Conservation (phyloP, 2,797 vertebrate genomes). For the Malurus splendens region DNA sequence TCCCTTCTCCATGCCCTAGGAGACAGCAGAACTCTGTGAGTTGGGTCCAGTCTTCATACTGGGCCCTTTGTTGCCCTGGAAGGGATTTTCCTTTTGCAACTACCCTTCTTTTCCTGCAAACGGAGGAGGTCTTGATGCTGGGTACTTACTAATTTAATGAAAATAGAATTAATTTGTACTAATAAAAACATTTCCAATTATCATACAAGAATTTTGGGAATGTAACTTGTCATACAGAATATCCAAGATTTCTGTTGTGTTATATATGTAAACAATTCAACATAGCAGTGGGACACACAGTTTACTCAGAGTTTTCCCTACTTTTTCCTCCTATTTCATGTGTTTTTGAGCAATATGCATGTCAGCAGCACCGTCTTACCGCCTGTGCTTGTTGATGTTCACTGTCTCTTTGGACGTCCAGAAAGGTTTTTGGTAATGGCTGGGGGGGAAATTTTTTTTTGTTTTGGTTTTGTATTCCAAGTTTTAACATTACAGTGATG, state of each 20-base stretch:
- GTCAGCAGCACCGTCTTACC: not conserved
- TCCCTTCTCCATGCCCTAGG: not conserved
- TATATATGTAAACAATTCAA: not conserved
- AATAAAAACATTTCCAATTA: not conserved
- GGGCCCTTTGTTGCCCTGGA: not conserved
- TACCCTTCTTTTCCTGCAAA: not conserved
- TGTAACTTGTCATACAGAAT: not conserved
- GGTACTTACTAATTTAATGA: not conserved
- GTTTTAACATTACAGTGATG: not conserved
- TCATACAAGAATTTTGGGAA: not conserved
- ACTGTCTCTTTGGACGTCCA: not conserved
- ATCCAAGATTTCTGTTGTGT: not conserved
- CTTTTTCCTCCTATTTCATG: not conserved
- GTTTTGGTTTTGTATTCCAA: not conserved
- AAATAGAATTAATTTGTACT: not conserved
- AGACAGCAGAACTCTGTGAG: not conserved
- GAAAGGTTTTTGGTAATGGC: not conserved
- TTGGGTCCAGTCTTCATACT: not conserved
- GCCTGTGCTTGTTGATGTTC: not conserved
- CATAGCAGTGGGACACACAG: fast-evolving
- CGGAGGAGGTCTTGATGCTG: not conserved
- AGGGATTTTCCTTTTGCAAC: fast-evolving
- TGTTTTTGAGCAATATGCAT: not conserved
- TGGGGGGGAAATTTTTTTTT: fast-evolving
- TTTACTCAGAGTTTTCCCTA: not conserved